phyloP scores from a whole-genome alignment of 2,113 vertebrate species.

The Oreochromis niloticus region DNA sequence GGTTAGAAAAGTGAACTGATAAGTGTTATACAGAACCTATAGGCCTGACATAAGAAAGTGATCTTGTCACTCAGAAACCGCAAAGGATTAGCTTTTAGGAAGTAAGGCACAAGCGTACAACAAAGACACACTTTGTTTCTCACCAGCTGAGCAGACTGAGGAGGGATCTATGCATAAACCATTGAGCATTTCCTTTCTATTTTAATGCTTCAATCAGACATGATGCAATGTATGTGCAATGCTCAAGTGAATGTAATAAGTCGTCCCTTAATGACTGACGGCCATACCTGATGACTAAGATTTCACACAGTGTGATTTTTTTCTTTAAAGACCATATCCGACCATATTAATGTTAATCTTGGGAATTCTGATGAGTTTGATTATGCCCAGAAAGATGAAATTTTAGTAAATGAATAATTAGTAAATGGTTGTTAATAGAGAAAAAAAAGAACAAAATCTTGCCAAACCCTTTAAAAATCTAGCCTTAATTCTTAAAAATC shows the following conservation, averaged over 20 bases:
- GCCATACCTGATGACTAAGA: not conserved
- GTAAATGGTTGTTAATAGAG: not conserved
- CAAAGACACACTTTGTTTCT: not conserved
- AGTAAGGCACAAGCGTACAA: not conserved
- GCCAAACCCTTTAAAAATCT: not conserved
- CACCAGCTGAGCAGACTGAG: not conserved
- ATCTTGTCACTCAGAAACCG: not conserved
- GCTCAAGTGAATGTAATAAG: not conserved
- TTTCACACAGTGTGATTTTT: not conserved
- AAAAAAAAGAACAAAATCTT: not conserved
- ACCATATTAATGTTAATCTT: not conserved
- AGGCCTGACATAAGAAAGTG: not conserved
- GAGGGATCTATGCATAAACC: not conserved
- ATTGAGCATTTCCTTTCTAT: not conserved
- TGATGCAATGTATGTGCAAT: slow-evolving; percentile 37
- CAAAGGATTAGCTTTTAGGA: not conserved
- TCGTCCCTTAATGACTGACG: not conserved
- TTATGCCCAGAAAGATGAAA: not conserved
- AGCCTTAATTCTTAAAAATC: not conserved
- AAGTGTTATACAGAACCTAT: not conserved
- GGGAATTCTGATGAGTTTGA: not conserved
- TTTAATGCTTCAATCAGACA: slow-evolving; percentile 7
- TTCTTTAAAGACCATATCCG: not conserved
- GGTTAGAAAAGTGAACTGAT: not conserved
- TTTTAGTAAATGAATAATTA: not conserved